These are phyloP conservation scores for Spinus olivaceus DNA, from an alignment of 2,797 vertebrate genomes.

Conservation along the genomic window DNA sequence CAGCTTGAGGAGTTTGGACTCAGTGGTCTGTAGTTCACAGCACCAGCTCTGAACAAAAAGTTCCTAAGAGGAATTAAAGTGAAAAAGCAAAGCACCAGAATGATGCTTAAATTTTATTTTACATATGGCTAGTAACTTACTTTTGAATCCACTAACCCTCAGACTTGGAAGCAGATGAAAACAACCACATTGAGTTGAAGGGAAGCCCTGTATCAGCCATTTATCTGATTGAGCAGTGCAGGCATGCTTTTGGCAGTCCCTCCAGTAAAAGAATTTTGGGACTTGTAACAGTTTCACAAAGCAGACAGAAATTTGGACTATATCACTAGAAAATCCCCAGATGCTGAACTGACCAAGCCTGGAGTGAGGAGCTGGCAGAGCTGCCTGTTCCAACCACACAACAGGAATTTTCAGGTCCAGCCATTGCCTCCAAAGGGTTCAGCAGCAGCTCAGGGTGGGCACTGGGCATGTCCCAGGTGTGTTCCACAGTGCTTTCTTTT, in stretches of 20 bases:
- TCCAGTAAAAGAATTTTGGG: neutral
- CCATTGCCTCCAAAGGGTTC: accelerated
- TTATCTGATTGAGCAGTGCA: neutral
- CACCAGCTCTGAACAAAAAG: constrained; percentile 3
- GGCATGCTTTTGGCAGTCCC: neutral
- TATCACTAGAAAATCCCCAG: neutral
- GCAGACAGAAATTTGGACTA: constrained; percentile 17
- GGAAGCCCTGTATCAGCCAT: neutral
- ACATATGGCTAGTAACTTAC: neutral
- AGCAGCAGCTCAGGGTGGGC: neutral
- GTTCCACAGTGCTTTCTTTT: neutral
- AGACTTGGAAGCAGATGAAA: constrained; percentile 22
- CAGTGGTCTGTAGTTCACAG: neutral
- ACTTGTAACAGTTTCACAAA: constrained; percentile 2
- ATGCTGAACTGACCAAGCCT: neutral
- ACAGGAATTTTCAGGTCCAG: neutral
- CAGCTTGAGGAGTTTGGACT: constrained; percentile 28
- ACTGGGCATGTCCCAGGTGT: accelerated
- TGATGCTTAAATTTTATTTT: neutral
- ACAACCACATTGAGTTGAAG: neutral
- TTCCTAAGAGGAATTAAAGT: constrained; percentile 19
- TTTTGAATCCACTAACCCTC: neutral
- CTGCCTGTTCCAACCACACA: neutral
- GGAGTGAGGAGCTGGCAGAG: neutral
- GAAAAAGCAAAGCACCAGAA: neutral